Conservation (phyloP, 1,140 invertebrate genomes). For the Trichogramma pretiosum region DNA sequence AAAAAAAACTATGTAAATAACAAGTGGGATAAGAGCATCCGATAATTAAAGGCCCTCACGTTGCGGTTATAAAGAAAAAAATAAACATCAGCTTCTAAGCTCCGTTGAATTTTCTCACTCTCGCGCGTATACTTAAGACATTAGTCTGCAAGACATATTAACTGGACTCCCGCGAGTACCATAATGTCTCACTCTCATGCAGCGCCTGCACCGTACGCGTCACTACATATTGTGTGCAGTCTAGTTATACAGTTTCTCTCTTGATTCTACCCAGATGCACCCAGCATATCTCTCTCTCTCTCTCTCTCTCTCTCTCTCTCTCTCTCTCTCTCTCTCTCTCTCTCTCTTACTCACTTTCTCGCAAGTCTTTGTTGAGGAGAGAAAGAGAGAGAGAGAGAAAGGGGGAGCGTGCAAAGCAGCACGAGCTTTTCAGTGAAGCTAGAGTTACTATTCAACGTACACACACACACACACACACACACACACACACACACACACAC, state of each 20-base stretch:
- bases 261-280: slow-evolving; percentile 9
- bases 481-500: too few species aligned
- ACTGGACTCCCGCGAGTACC: slow-evolving; percentile 26
- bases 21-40: background rate
- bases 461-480: too few species aligned
- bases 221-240: slow-evolving; percentile 19
- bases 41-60: too few species aligned
- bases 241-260: slow-evolving; percentile 11
- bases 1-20: background rate
- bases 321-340: background rate
- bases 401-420: background rate
- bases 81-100: too few species aligned
- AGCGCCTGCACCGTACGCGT: slow-evolving; percentile 21
- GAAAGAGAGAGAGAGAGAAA: slow-evolving; percentile 5
- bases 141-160: slow-evolving; percentile 29
- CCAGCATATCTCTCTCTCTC: background rate
- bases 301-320: background rate
- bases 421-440: too few species aligned
- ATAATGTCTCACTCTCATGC: slow-evolving; percentile 26
- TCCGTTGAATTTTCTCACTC: too few species aligned
- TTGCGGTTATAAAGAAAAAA: too few species aligned
- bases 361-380: too few species aligned
- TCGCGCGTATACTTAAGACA: too few species aligned
- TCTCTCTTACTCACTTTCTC: background rate
- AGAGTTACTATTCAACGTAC: too few species aligned